Evolutionary conservation across 2,113 vertebrate species (phyloP), one percentile per base, ranked within the genome.

Genomic region (Ranitomeya variabilis): DNA sequence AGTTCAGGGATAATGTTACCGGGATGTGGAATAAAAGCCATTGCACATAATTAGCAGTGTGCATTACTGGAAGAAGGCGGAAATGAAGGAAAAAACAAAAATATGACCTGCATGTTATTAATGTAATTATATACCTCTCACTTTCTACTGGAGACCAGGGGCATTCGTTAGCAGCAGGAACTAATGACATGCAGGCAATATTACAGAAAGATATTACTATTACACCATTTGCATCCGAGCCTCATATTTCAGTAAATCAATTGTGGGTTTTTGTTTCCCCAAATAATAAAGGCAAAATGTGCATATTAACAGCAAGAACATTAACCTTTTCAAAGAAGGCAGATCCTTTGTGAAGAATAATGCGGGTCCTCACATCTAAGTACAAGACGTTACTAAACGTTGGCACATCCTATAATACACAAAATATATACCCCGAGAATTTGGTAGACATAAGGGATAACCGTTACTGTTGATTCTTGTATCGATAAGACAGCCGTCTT

Each of bases 231-330:
- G 89, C 86, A 90, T 90, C 76, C 52, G 19, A 90, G 90, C 86
- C 90, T 94, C 92, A 90, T 74, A 90, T 92, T 94, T 93, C 93
- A 93, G 89, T 62, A 91, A 45, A 92, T 91, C 91, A 93, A 91
- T 92, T 91, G 60, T 90, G 62, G 14, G 26, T 83, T 88, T 83
- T 83, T 45, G 37, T 45, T 83, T 60, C 11, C 15, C 13, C 8
- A 26, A 55, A 81, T 59, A 74, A 73, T 37, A n/a, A 69, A 57
- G 16, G 6, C 0, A 73, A 81, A 73, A 81, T 23, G 26, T 73
- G 86, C 85, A 80, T 80, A 80, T 52, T 78, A 86, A 64, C 64
- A 37, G 51, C 57, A 78, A 37, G 73, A 15, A 54, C 13, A 62
- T 80, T 80, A 80, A 86, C 85, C 74, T 52, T 11, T 78, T 77